Evolutionary conservation across 1,140 invertebrate species (phyloP), one percentile per base, ranked within the genome.

Genomic region (Polypedilum pembai): DNA sequence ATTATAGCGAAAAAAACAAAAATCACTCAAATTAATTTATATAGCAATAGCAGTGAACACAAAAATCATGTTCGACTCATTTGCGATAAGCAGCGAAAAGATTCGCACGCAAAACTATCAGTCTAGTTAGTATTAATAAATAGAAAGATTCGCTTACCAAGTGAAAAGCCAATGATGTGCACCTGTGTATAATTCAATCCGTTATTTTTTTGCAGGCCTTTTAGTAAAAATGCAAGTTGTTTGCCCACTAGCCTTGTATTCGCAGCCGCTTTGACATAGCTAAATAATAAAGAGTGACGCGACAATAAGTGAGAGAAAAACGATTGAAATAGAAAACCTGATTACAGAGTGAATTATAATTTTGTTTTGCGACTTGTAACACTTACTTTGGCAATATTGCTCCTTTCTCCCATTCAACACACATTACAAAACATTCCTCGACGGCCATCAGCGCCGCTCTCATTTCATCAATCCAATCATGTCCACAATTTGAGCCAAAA

Each of bases 381-480:
- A 69, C 17, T 69, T 20, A 69, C 20, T 69, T 69, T 20, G 20
- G 65, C 8, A 69, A 69, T 69, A 20, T 10, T 93, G 94, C 94
- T 0, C 96, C 96, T 24, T 90, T 90, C 76, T 94, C 92, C 95
- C 96, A 98, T 80, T 98, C 94, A 3, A 98, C 94, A 78, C 94
- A 94, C 33, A 98, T 91, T 0, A 95, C 89, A 80, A 95, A 95
- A 76, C 91, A 89, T 78, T 94, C 90, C 83, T 92, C 92, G 80
- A 94, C 91, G 18, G 91, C 89, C 88, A 96, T 92, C 1, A 97
- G 85, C 10, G 93, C 93, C 18, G 91, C 90, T 56, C 93, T 87
- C 92, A 98, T 96, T 79, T 96, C 93, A 79, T 93, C 92, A 0
- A 97, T 93, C 95, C 95, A 98, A 8, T 94, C 88, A 76, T 93